Base-by-base conservation (phyloP, 2,797 vertebrate genomes). In the Catamblyrhynchus diadema region DNA sequence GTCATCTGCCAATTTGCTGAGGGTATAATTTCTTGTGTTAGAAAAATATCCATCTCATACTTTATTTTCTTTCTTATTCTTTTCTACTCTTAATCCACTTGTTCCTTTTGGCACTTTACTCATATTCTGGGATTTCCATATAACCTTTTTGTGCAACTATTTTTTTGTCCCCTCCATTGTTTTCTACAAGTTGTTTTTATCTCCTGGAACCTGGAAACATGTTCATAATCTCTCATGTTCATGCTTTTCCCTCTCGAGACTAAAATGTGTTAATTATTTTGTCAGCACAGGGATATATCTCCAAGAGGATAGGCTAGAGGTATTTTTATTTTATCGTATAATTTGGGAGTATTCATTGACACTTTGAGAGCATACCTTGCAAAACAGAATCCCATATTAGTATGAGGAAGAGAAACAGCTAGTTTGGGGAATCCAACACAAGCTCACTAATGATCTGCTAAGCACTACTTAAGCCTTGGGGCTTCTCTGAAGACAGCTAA, bases 311-410 rank as follows among this genome's bases (percentile, higher is more conserved):
- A 9, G 7, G 4, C 8, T 77, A 51, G 28, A 50, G 14, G 35
- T 27, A 2, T 13, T 81, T 51, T 81, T 39, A 17, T 14, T 69
- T 7, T 32, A 35, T 69, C 0, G 0, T 10, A n/a, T 30, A 17
- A 21, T 50, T 11, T 37, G 5, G 32, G 2, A 37, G 8, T 33
- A 41, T 39, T 21, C 57, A 22, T 9, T 81, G 10, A 32, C 15
- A 14, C 8, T 75, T 93, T 72, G 37, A 90, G 59, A 80, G 8
- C 11, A 65, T n/a, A 20, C 12, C 11, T 91, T 75, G n/a, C n/a
- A 65, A 75, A 69, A 32, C 9, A 48, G 33, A 54, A 21, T 32
- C 16, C 59, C 17, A 16, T 37, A 73, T 61, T 4, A 65, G 2
- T 19, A n/a, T 41, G 30, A 93, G 12, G 16, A 77, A 67, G n/a